phyloP scores from a whole-genome alignment of 2,113 vertebrate species.

The Lanius collurio region DNA sequence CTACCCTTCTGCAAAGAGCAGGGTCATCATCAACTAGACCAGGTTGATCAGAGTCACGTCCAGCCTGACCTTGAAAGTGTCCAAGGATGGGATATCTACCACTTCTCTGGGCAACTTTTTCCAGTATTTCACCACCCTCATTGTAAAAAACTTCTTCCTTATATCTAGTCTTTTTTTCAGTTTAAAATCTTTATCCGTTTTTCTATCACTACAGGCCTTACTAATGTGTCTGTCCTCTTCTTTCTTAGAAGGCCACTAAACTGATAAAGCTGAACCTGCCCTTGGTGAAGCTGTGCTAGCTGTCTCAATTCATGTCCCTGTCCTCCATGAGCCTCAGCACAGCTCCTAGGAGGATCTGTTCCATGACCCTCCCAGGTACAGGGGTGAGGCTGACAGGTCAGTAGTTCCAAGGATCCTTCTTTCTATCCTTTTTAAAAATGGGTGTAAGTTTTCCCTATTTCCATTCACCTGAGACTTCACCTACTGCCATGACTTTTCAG shows the following conservation, averaged over 20 bases:
- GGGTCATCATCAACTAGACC: not conserved
- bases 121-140: not conserved
- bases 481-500: not conserved
- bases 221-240: not conserved
- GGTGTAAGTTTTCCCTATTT: not conserved
- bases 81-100: not conserved
- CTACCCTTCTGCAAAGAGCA: not conserved
- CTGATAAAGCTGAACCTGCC: not conserved
- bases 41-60: not conserved
- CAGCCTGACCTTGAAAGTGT: not conserved
- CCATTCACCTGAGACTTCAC: not conserved
- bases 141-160: not conserved
- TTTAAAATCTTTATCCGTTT: not conserved
- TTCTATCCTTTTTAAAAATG: not conserved
- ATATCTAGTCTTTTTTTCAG: not conserved
- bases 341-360: not conserved
- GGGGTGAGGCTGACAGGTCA: not conserved
- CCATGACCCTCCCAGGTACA: not conserved
- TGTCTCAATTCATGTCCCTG: not conserved
- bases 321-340: not conserved
- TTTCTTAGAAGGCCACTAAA: not conserved
- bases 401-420: not conserved
- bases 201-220: not conserved
- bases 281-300: not conserved
- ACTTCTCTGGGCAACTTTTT: not conserved